Base-by-base conservation (phyloP, 2,113 vertebrate genomes). In the Phyllostomus hastatus region DNA sequence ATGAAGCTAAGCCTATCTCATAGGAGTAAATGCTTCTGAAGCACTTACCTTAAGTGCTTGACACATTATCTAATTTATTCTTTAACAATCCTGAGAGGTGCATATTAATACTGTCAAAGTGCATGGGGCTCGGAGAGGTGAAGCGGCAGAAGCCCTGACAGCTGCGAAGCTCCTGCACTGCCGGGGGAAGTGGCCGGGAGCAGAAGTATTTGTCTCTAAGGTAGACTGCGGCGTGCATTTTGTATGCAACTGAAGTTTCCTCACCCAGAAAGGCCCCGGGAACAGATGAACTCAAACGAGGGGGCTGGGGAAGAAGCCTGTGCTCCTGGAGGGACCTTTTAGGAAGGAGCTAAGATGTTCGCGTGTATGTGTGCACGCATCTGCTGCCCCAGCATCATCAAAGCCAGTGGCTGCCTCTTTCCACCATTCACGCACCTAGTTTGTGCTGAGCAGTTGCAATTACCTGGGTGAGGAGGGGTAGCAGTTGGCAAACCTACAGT, bases 11-110 rank as follows among this genome's bases (percentile, higher is more conserved):
- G 10, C 79, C 0, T 17, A 46, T n/a, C 83, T 54, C 75, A 35
- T 52, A 20, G n/a, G 75, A 66, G 76, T 57, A 59, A 75, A 91
- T 50, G 26, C 70, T 79, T 75, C 57, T 16, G n/a, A 93, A 88
- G 70, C 95, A n/a, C 66, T 70, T 84, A 31, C 26, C 73, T 69
- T 73, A 73, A 3, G 64, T 52, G 84, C 88, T 50, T 93, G 86
- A 81, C 93, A 70, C 61, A 38, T 97, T 75, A 88, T 78, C 94
- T 92, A 93, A 92, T 94, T 96, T 96, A 96, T 90, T 91, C 87
- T 73, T 95, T 87, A 73, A 50, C 70, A 88, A 69, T 61, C 80
- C 80, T 92, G 94, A 92, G 78, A 97, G 84, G 88, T 81, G 59
- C 86, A 50, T 91, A 91, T 95, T 95, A 93, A 75, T 88, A 72